A percentile compares a stretch with the other conserved stretches of the same genome.
phyloP scores from a whole-genome alignment of 2,888 invertebrate species.

The Drosophila koepferae region DNA sequence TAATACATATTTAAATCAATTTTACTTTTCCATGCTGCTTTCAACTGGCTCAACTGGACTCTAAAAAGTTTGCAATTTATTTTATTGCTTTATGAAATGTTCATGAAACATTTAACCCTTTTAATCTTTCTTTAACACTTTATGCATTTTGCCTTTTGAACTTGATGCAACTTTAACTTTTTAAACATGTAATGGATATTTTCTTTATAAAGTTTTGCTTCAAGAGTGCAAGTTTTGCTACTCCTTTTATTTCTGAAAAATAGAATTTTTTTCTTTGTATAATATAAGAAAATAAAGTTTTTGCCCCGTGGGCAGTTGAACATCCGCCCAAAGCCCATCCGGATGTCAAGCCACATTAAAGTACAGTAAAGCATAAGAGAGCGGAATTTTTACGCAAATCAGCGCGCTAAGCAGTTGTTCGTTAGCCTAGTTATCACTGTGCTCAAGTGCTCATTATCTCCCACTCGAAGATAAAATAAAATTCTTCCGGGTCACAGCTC shows the following conservation, averaged over 20 bases:
- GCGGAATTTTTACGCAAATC: background rate
- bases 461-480: conserved; percentile 46
- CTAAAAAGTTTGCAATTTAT: background rate
- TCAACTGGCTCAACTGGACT: background rate
- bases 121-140: background rate
- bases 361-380: background rate
- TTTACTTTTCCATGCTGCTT: background rate
- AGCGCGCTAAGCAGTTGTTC: background rate
- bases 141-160: background rate
- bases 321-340: background rate
- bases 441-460: conserved; percentile 9
- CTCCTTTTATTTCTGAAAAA: background rate
- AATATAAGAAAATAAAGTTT: conserved; percentile 4
- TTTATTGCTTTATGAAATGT: background rate
- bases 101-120: background rate
- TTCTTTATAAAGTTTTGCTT: background rate
- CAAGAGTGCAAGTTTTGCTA: background rate
- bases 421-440: conserved; percentile 7
- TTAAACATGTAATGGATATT: background rate
- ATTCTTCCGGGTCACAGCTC: conserved; percentile 61
- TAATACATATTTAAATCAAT: too few species aligned
- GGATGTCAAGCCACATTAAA: conserved; percentile 5
- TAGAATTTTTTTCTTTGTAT: background rate
- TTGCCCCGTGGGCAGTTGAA: background rate
- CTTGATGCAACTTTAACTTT: background rate